These are phyloP conservation scores for Diorhabda elongata DNA, from an alignment of 1,140 invertebrate species.

Conservation along the genomic window DNA sequence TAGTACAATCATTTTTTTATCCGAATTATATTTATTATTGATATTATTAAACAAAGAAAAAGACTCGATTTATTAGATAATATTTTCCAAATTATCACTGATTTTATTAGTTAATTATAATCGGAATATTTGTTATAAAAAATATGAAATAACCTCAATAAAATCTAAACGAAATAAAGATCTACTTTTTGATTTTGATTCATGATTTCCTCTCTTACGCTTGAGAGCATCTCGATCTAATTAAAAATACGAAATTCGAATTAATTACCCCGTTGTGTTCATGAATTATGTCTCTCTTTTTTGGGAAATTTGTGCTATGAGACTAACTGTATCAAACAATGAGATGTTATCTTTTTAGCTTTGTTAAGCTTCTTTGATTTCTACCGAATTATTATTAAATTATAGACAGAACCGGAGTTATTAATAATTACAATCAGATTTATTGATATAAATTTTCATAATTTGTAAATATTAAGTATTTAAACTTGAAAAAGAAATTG, in stretches of 20 bases:
- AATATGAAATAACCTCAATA: neutral
- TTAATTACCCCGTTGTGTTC: slow-evolving; percentile 2
- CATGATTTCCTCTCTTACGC: neutral
- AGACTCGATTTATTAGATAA: too few species aligned
- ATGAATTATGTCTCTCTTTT: slow-evolving; percentile 1
- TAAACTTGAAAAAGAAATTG: too few species aligned
- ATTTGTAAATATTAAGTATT: too few species aligned
- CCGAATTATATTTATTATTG: too few species aligned
- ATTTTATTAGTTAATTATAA: too few species aligned
- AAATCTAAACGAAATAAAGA: neutral
- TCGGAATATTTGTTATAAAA: neutral
- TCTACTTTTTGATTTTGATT: slow-evolving; percentile 3
- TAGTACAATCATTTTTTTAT: neutral
- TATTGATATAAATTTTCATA: too few species aligned
- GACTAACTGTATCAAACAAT: slow-evolving; percentile 2
- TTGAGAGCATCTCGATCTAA: neutral
- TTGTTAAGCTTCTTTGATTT: slow-evolving; percentile 2
- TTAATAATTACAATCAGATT: too few species aligned
- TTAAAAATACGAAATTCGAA: slow-evolving; percentile 1
- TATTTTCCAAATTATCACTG: too few species aligned
- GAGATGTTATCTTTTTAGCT: neutral
- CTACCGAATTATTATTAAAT: slow-evolving; percentile 1
- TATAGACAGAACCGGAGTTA: neutral
- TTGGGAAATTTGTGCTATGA: slow-evolving; percentile 2
- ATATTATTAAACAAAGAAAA: too few species aligned